Percentiles rank a stretch among this genome's conserved stretches.
Evolutionary conservation across 2,888 invertebrate genomes (phyloP).

Genomic region (Oasisia sp.): DNA sequence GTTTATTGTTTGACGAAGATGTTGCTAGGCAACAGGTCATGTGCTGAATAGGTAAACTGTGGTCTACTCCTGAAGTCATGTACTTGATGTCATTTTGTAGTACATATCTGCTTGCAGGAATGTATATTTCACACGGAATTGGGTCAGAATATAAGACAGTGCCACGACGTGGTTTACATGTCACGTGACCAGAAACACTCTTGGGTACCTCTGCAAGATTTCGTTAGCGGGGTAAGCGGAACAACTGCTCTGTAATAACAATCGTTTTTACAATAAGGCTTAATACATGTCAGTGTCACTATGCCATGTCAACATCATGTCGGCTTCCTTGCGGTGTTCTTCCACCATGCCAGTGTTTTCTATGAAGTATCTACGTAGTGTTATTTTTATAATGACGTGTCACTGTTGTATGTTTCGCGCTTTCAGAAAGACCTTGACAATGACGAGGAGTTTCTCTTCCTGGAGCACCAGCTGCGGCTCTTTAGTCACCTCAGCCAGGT

Average conservation of each 20-base stretch:
- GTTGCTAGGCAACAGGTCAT: neutral
- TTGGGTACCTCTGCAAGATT: neutral
- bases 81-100: neutral
- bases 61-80: neutral
- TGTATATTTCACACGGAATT: conserved; percentile 6
- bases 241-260: neutral
- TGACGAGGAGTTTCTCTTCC: conserved; percentile 61
- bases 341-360: neutral
- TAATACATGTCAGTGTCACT: neutral
- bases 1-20: no score
- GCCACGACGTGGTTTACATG: neutral
- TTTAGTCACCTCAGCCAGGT: conserved; percentile 63
- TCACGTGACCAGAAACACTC: neutral
- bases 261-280: neutral
- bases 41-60: neutral
- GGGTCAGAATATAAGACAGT: neutral
- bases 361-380: no score
- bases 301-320: neutral
- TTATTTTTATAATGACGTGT: neutral
- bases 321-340: neutral
- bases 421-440: conserved; percentile 43
- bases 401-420: neutral
- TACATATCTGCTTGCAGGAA: neutral
- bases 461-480: conserved; percentile 63
- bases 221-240: neutral